Conservation (phyloP, 2,888 invertebrate genomes). For the Lacanobia wlatinum region DNA sequence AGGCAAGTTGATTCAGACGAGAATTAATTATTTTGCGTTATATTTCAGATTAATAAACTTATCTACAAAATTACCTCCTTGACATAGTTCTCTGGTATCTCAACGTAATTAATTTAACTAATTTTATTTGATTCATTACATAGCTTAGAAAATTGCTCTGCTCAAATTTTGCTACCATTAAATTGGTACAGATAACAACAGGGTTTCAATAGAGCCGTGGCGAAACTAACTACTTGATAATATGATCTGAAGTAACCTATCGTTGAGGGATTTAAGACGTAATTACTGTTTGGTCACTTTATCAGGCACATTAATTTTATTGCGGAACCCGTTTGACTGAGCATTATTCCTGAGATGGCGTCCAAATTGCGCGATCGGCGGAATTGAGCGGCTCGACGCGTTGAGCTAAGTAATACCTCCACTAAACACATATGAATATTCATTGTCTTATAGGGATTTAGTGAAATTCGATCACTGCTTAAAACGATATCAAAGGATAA, state of each 20-base stretch:
- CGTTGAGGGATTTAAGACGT: slow-evolving; percentile 47
- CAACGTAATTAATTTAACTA: slow-evolving; percentile 41
- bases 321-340: slow-evolving; percentile 47
- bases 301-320: slow-evolving; percentile 53
- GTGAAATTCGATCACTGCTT: slow-evolving; percentile 64
- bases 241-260: slow-evolving; percentile 47
- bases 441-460: slow-evolving; percentile 68
- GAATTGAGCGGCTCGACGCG: slow-evolving; percentile 61
- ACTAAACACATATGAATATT: slow-evolving; percentile 68
- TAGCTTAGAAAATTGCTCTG: slow-evolving; percentile 46
- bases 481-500: slow-evolving; percentile 59
- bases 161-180: slow-evolving; percentile 45
- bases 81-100: slow-evolving; percentile 46
- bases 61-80: slow-evolving; percentile 54
- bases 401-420: slow-evolving; percentile 67
- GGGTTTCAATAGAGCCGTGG: slow-evolving; percentile 38
- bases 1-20: slow-evolving; percentile 20
- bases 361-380: slow-evolving; percentile 63
- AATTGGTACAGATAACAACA: slow-evolving; percentile 51
- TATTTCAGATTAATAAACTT: slow-evolving; percentile 50
- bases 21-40: slow-evolving; percentile 45
- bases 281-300: slow-evolving; percentile 52
- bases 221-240: slow-evolving; percentile 54
- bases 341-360: slow-evolving; percentile 49
- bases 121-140: slow-evolving; percentile 49